Evolutionary conservation across 1,140 invertebrate species (phyloP).

Genomic region (Odontomachus brunneus): DNA sequence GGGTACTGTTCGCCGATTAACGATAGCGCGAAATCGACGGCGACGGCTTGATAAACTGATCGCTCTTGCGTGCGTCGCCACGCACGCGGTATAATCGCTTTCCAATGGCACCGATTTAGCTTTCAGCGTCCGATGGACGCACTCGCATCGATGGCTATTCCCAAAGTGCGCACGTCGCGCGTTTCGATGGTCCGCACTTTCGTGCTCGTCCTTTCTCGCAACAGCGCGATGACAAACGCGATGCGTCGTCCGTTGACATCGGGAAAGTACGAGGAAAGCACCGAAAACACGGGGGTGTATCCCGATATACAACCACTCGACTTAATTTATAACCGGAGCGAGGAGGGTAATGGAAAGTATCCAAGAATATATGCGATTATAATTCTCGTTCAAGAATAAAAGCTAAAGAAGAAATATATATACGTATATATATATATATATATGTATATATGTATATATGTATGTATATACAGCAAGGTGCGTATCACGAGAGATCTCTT

Average conservation of each 20-base stretch:
- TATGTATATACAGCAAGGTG: no score
- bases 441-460: no score
- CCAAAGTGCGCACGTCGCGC: neutral
- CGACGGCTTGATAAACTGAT: slow-evolving; percentile 38
- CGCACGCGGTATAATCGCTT: slow-evolving; percentile 44
- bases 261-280: neutral
- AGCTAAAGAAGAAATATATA: neutral
- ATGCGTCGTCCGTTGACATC: neutral
- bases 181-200: neutral
- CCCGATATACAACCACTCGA: neutral
- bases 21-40: neutral
- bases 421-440: no score
- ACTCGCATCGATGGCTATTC: neutral
- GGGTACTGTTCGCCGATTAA: slow-evolving; percentile 2
- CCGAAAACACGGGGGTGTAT: neutral
- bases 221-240: neutral
- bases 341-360: neutral
- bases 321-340: slow-evolving; percentile 1
- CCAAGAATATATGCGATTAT: neutral
- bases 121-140: neutral
- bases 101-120: slow-evolving; percentile 4
- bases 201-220: neutral
- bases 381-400: slow-evolving; percentile 6
- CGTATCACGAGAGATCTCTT: no score
- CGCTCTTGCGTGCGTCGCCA: neutral